Percentiles rank a stretch among this genome's conserved stretches.
These are phyloP conservation scores for Drosophila pallidifrons DNA, from an alignment of 1,140 invertebrate species.

Conservation along the genomic window DNA sequence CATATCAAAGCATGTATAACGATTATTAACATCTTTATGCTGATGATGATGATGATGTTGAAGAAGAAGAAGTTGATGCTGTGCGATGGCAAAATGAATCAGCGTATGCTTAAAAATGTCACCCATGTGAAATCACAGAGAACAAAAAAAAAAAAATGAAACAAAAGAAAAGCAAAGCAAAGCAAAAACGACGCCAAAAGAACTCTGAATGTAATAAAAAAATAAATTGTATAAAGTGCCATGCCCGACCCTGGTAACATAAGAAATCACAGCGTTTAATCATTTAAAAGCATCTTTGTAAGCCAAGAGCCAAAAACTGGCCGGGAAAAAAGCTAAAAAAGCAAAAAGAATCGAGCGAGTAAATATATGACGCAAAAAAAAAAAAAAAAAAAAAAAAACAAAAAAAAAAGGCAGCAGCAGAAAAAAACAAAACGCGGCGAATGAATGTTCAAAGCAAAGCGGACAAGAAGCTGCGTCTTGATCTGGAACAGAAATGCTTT, in stretches of 20 bases:
- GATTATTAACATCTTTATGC: slow-evolving; percentile 34
- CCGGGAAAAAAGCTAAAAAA: slow-evolving; percentile 23
- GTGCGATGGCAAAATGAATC: slow-evolving; percentile 34
- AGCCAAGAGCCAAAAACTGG: slow-evolving; percentile 31
- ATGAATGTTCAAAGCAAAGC: slow-evolving; percentile 33
- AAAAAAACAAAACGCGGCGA: slow-evolving; percentile 58
- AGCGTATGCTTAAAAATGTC: slow-evolving; percentile 39
- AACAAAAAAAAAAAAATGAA: slow-evolving; percentile 13
- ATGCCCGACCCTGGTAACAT: slow-evolving; percentile 52
- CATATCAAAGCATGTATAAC: slow-evolving; percentile 22
- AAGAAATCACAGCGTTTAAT: slow-evolving; percentile 74
- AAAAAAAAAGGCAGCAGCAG: not conserved
- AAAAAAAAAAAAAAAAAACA: no score
- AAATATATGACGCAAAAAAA: slow-evolving; percentile 12
- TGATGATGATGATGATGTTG: slow-evolving; percentile 3
- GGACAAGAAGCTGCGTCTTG: slow-evolving; percentile 35
- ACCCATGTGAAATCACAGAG: slow-evolving; percentile 46
- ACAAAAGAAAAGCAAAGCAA: slow-evolving; percentile 18
- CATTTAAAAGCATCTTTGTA: slow-evolving; percentile 79
- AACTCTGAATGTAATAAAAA: slow-evolving; percentile 40
- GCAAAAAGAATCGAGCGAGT: slow-evolving; percentile 3
- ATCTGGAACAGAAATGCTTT: slow-evolving; percentile 39
- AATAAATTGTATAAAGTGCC: slow-evolving; percentile 28
- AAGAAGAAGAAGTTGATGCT: slow-evolving; percentile 6
- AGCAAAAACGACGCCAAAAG: no score